Percentiles rank a stretch among this genome's conserved stretches.
phyloP scores from a whole-genome alignment of 2,797 vertebrate genomes.

The Leucoraja ocellata region DNA sequence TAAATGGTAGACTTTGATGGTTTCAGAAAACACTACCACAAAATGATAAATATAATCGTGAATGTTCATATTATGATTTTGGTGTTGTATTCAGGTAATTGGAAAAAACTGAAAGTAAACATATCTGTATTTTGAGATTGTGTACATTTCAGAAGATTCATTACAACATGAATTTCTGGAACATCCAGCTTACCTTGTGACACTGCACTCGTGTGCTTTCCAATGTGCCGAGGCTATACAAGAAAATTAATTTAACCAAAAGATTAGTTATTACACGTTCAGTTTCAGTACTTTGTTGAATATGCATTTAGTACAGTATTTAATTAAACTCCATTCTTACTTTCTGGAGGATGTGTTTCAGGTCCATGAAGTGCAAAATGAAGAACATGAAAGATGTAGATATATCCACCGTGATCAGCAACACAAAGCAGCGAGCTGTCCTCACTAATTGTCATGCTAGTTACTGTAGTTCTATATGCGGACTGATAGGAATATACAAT shows the following conservation, averaged over 20 bases:
- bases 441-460: constrained; percentile 42
- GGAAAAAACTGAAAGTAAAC: not conserved
- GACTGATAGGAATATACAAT: constrained; percentile 40
- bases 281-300: not conserved
- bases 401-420: constrained; percentile 41
- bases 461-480: constrained; percentile 40
- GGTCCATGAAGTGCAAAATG: constrained; percentile 43
- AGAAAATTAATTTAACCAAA: constrained; percentile 10
- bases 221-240: constrained; percentile 43
- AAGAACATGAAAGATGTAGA: constrained; percentile 45
- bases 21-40: not conserved
- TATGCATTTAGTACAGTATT: not conserved
- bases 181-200: constrained; percentile 43
- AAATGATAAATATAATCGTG: not conserved
- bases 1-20: not conserved
- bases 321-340: constrained; percentile 41
- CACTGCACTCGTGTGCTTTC: constrained; percentile 42
- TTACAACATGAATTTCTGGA: not conserved
- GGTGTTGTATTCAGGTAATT: not conserved
- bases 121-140: not conserved
- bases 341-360: constrained; percentile 42
- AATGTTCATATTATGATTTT: not conserved
- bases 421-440: constrained; percentile 42
- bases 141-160: not conserved
- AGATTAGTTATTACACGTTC: not conserved